Base-by-base conservation (phyloP, 2,888 invertebrate genomes). In the Drosophila niveifrons region DNA sequence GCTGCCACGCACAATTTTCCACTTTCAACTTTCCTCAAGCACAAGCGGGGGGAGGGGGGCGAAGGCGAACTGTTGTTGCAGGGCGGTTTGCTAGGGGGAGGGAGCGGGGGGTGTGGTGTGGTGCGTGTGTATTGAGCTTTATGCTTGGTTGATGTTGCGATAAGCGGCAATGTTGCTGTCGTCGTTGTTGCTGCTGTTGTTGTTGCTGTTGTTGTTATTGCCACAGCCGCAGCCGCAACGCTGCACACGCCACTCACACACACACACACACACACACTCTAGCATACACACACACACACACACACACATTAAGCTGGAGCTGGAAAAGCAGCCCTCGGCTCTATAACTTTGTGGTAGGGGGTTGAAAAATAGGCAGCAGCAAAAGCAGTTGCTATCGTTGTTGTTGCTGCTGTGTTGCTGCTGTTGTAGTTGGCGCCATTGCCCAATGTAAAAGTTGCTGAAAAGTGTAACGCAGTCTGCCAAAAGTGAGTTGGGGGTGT, bases 121-220 rank as follows among this genome's bases (percentile, higher is more conserved):
- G 46, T 63, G 63, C 53, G 72, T 63, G 15, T 29, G 68, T 72
- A 75, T 73, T 83, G 80, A 80, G 83, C 83, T 83, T 83, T 80
- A 80, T 87, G 85, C 85, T 85, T 85, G 85, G 87, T 80, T 85
- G 87, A 87, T 85, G 85, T 85, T 87, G 85, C 85, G 85, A 85
- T 85, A 85, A 85, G 85, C 87, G 71, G 82, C 82, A 71, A 72
- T 67, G 79, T 76, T 72, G 81, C 63, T 66, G 72, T 59, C 56
- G 66, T 31, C 48, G 36, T 78, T 43, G 57, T 58, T 11, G 52
- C 43, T 50, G 58, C 9, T 53, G 52, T 31, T 31, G 46, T 18
- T 53, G 39, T 44, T 63, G 57, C 15, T 55, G 55, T 46, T 47
- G 62, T 55, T 69, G 66, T 53, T 75, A 68, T 58, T 79, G 82